Evolutionary conservation across 2,888 invertebrate species (phyloP), one percentile per base, ranked within the genome.

Genomic region (Osmoderma eremita): DNA sequence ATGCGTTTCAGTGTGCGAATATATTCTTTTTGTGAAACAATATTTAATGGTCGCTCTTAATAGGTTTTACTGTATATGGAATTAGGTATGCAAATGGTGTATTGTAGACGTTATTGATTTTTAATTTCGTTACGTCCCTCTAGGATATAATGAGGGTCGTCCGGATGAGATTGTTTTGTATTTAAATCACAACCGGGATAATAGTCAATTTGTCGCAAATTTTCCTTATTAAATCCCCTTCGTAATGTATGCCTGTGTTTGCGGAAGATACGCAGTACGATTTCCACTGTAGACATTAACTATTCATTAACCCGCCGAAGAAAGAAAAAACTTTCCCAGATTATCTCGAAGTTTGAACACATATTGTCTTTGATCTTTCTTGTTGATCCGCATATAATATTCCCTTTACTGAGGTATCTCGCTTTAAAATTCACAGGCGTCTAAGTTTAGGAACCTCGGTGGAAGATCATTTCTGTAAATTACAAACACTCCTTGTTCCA

Each of bases 311-410:
- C 12, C 12, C 10, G 18, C 6, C 22, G 17, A 8, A 49, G 30
- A 63, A 51, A 66, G 22, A 66, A 58, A 67, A 45, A 63, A 42
- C 30, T 30, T 63, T 42, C 17, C n/a, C 24, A 48, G 63, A 53
- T 67, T 54, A 58, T 63, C 67, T 62, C 42, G 41, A 62, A 63
- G 50, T 67, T 67, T 67, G 51, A 62, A 62, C 42, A 63, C 54
- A 63, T 63, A 67, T 67, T 67, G 67, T 67, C 63, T 67, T 67
- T 67, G 67, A 67, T 62, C 63, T 67, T 42, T 36, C 61, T 39
- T 48, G 53, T 53, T 67, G 51, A 67, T 45, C 45, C 70, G 63
- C 68, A 73, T 73, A 72, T 70, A 72, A 72, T 71, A 73, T 73
- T 73, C 73, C 62, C 73, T 73, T 71, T 73, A 65, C 49, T 67